Evolutionary conservation across 2,888 invertebrate species (phyloP), one percentile per base, ranked within the genome.

Genomic region (Plebejus anna): DNA sequence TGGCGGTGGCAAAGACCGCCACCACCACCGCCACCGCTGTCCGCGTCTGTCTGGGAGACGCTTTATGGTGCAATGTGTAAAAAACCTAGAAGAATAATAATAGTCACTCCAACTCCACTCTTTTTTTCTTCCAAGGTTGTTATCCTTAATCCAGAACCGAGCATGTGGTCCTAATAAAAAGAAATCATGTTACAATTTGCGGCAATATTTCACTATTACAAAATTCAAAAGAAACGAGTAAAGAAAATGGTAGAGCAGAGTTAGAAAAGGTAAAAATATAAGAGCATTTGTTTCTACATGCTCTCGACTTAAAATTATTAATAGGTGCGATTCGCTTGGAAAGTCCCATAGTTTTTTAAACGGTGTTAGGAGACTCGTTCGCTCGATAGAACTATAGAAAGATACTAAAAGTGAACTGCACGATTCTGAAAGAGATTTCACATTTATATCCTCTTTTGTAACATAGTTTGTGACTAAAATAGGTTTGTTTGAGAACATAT

Each of bases 301-400:
- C 77, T 77, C 78, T 78, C 78, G 77, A 77, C 80, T 80, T 76
- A 76, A 79, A 79, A 81, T 80, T 80, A 80, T 79, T 80, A 80
- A 81, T 80, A 79, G 77, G 78, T 77, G 78, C 79, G 81, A 80
- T 81, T 81, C 76, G 61, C 75, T 73, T 76, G 79, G 76, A 79
- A 81, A 81, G 80, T 79, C 81, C 76, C 77, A 78, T 79, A 81
- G 80, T 81, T 81, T 80, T 81, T 81, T 80, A 80, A 80, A 78
- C 80, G 78, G 80, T 77, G 79, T 80, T 80, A 80, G 79, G 80
- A 80, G 80, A 80, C 79, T 77, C 79, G 80, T 80, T 80, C 71
- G 75, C 76, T 72, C 76, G 76, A 76, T 57, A 76, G 76, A 70
- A 42, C 42, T 59, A 76, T 76, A 72, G 32, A 59, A 61, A 32